A percentile compares a stretch with the other conserved stretches of the same genome.
These are phyloP conservation scores for Leptocoma aspasia DNA, from an alignment of 2,113 vertebrate species.

Conservation along the genomic window DNA sequence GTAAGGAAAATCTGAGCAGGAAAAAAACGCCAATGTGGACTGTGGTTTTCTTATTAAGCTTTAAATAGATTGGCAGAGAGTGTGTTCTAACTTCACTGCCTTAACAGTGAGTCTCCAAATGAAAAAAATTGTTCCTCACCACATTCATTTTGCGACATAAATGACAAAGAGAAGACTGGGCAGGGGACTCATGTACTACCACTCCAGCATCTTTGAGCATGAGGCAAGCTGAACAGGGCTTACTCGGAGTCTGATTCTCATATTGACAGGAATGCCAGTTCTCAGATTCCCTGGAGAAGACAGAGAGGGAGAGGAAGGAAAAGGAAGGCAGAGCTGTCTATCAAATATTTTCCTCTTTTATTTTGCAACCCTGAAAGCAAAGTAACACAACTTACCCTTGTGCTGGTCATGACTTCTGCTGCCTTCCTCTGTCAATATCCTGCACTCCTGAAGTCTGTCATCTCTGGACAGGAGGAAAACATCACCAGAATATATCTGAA, in stretches of 20 bases:
- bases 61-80: background rate
- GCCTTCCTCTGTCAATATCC: background rate
- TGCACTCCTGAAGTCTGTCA: background rate
- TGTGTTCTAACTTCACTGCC: background rate
- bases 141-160: background rate
- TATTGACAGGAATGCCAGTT: background rate
- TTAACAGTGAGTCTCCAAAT: background rate
- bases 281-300: background rate
- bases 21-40: background rate
- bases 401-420: background rate
- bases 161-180: background rate
- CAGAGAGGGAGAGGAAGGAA: background rate
- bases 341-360: background rate
- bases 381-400: background rate
- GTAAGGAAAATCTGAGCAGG: background rate
- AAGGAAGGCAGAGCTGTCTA: background rate
- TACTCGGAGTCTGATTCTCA: background rate
- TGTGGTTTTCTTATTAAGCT: background rate
- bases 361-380: background rate
- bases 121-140: background rate
- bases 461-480: background rate
- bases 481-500: background rate
- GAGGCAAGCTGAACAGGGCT: background rate
- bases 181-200: accelerated
- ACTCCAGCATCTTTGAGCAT: background rate